Evolutionary conservation across 2,113 vertebrate genomes (phyloP).

Genomic region (Sitta europaea): DNA sequence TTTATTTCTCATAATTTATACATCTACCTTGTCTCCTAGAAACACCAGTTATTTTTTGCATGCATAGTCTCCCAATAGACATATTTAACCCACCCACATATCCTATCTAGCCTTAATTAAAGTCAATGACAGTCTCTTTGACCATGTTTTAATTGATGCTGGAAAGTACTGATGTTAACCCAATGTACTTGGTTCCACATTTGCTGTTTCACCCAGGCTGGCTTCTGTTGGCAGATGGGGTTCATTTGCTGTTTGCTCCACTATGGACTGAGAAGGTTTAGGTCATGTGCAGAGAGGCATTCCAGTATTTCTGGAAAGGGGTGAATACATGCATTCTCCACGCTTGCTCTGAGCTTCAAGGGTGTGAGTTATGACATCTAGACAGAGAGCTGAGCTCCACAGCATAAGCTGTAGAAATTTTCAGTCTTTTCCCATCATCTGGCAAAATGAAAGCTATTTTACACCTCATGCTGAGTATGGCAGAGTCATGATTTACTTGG

Average conservation of each 20-base stretch:
- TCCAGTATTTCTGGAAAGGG: neutral
- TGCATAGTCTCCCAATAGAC: neutral
- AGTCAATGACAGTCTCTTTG: neutral
- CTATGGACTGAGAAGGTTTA: neutral
- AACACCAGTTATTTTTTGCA: neutral
- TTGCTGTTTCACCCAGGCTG: neutral
- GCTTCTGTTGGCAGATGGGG: neutral
- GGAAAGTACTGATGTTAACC: neutral
- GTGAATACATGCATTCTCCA: fast-evolving
- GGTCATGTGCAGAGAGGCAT: neutral
- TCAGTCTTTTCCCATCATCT: neutral
- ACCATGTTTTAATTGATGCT: neutral
- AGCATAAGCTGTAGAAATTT: neutral
- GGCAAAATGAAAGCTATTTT: neutral
- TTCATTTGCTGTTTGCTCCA: neutral
- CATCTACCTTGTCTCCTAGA: neutral
- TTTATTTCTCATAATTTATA: neutral
- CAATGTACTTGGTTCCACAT: neutral
- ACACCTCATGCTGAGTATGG: neutral
- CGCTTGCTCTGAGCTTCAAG: fast-evolving
- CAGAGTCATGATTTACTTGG: neutral
- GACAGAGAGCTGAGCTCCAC: neutral
- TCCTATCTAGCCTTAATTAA: neutral
- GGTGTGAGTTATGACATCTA: neutral
- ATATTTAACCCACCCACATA: neutral